phyloP scores from a whole-genome alignment of 2,888 invertebrate species.

The Spatulosminthurus flaviceps region DNA sequence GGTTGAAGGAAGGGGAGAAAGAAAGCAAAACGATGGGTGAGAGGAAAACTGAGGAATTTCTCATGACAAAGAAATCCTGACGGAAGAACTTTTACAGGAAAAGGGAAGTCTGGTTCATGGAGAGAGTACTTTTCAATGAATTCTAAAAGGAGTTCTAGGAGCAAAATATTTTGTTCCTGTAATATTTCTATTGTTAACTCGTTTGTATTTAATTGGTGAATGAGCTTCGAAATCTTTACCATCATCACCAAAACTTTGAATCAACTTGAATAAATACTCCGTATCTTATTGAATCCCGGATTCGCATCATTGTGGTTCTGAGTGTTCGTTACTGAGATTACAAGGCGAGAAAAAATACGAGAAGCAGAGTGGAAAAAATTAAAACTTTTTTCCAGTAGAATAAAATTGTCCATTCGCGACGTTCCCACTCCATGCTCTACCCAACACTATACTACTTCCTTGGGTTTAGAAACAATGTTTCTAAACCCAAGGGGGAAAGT shows the following conservation, averaged over 20 bases:
- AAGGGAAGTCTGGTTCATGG: neutral
- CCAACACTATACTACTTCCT: too few species aligned
- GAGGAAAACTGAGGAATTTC: neutral
- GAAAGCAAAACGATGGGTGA: neutral
- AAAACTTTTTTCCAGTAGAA: neutral
- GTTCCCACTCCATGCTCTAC: neutral
- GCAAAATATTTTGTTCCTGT: neutral
- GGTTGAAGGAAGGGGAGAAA: neutral
- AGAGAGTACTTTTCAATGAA: neutral
- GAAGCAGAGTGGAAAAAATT: neutral
- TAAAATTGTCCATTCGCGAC: neutral
- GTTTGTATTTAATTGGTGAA: neutral
- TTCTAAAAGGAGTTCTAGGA: neutral
- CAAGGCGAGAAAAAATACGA: neutral
- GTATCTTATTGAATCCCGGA: neutral
- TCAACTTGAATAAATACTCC: neutral
- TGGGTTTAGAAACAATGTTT: too few species aligned
- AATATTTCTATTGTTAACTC: neutral
- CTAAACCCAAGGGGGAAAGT: neutral
- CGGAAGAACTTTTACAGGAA: neutral
- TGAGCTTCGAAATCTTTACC: neutral
- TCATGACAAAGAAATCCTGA: neutral
- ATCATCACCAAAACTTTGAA: neutral
- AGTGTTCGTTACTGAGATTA: constrained; percentile 18
- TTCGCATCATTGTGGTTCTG: neutral